Evolutionary conservation across 2,113 vertebrate species (phyloP).

Genomic region (Nannobrachium achirus): DNA sequence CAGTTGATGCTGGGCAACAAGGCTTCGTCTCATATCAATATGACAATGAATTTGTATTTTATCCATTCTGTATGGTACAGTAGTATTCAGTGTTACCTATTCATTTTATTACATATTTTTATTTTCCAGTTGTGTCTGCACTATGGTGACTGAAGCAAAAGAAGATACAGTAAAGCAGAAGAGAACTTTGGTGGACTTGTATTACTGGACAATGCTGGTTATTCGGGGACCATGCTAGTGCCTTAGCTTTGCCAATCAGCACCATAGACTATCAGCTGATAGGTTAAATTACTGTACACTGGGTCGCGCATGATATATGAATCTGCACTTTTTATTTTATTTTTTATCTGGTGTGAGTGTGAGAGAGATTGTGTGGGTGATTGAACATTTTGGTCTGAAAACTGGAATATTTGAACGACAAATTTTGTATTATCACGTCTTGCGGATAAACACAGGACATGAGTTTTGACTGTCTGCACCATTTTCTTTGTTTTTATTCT

Average conservation of each 20-base stretch:
- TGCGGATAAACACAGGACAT: conserved; percentile 31
- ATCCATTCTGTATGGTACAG: neutral
- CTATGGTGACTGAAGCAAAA: conserved; percentile 37
- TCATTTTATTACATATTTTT: neutral
- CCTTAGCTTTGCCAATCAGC: conserved; percentile 70
- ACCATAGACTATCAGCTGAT: conserved; percentile 58
- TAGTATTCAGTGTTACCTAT: neutral
- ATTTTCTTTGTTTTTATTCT: conserved; percentile 22
- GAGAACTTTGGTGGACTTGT: conserved; percentile 26
- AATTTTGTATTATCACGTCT: conserved; percentile 35
- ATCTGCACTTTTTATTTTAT: conserved; percentile 73
- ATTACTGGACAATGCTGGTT: conserved; percentile 14
- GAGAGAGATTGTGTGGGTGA: conserved; percentile 40
- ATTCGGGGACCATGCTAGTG: conserved; percentile 49
- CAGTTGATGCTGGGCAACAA: neutral
- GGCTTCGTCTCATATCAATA: neutral
- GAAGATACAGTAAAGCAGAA: conserved; percentile 8
- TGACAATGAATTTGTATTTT: neutral
- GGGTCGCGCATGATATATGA: conserved; percentile 62
- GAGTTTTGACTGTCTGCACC: conserved; percentile 19
- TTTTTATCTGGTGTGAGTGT: conserved; percentile 11
- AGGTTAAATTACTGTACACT: conserved; percentile 69
- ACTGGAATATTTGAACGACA: conserved; percentile 59
- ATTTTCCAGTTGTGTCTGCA: conserved; percentile 37
- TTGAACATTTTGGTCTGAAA: conserved; percentile 56